A percentile compares a stretch with the other conserved stretches of the same genome.
Conservation (phyloP, 2,888 invertebrate species). For the Melipona bicolor region DNA sequence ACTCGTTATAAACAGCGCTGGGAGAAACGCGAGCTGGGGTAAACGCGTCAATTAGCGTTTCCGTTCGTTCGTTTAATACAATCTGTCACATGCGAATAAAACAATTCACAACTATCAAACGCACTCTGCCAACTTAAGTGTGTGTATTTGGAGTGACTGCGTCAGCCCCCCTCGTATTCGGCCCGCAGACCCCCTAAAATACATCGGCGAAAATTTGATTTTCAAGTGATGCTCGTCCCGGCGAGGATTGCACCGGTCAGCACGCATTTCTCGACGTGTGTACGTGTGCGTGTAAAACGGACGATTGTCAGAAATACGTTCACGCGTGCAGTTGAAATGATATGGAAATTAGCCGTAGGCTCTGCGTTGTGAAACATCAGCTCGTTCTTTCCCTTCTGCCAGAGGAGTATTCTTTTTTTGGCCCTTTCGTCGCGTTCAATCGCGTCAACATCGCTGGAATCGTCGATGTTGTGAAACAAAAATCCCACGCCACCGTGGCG, state of each 20-base stretch:
- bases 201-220: slow-evolving; percentile 51
- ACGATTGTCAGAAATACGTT: slow-evolving; percentile 53
- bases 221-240: slow-evolving; percentile 53
- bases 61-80: slow-evolving; percentile 53
- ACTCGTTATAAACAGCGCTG: slow-evolving; percentile 44
- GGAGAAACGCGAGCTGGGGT: slow-evolving; percentile 24
- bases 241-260: slow-evolving; percentile 34
- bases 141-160: slow-evolving; percentile 43
- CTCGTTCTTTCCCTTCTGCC: slow-evolving; percentile 7
- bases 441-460: not conserved
- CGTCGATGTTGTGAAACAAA: not conserved
- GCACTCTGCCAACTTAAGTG: slow-evolving; percentile 49
- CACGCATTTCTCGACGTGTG: slow-evolving; percentile 43
- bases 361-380: slow-evolving; percentile 67
- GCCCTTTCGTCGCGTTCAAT: not conserved
- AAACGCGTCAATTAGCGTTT: slow-evolving; percentile 54
- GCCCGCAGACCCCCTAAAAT: not conserved
- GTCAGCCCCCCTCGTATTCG: not conserved
- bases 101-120: slow-evolving; percentile 57
- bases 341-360: slow-evolving; percentile 73
- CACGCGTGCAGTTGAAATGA: slow-evolving; percentile 57
- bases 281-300: slow-evolving; percentile 45
- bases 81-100: slow-evolving; percentile 54
- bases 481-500: not conserved
- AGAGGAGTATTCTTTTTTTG: not conserved